Base-by-base conservation (phyloP, 2,888 invertebrate genomes). In the Tridacna gigas region DNA sequence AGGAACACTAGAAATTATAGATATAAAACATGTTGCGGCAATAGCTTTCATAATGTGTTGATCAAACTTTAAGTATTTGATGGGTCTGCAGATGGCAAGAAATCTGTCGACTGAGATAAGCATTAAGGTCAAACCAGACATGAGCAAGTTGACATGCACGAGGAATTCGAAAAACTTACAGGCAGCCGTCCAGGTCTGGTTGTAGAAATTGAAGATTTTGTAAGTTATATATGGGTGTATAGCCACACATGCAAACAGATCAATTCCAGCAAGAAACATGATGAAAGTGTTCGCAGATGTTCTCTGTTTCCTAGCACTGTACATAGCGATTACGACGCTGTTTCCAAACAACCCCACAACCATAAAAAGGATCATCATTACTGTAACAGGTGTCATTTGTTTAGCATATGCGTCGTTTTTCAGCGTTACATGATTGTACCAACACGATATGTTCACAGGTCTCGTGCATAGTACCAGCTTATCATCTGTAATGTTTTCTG, bases 171-270 rank as follows among this genome's bases (percentile, higher is more conserved):
- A 56, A 56, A 18, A 13, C 13, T 90, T 90, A 65, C 90, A 90
- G 20, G 69, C 66, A 0, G 61, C 51, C 0, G 47, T 74, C 86
- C 87, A 88, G 0, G 82, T 83, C 75, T 90, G 89, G 26, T 82
- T 79, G 67, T 80, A 85, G 45, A 76, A 82, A 74, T 88, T 79
- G 65, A 86, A 81, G 9, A 88, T 48, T 47, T 90, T 90, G 48
- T 82, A 88, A 20, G 89, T 86, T 0, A 88, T 63, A 69, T 90
- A 90, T 0, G 90, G 90, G 26, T 90, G 90, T 20, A 90, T 81
- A 9, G 84, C 65, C 15, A 85, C 28, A n/a, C 88, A 89, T 0
- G 89, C 80, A 18, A 88, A 80, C 22, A 90, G 69, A 67, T 90
- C 90, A 0, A 89, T 82, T n/a, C 51, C 65, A 56, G 88, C 90